Base-by-base conservation (phyloP, 2,888 invertebrate species). In the Deilephila elpenor region DNA sequence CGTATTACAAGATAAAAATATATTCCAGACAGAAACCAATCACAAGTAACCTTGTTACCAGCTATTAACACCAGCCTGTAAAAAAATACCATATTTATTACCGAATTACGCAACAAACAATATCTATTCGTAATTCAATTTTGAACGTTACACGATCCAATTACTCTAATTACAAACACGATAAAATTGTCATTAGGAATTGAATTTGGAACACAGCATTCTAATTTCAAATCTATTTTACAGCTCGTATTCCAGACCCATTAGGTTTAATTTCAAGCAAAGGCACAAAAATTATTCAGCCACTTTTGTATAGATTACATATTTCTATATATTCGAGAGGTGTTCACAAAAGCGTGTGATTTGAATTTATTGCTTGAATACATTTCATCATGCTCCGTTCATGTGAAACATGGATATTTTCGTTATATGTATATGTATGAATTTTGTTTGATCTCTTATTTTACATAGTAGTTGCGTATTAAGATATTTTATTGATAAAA, bases 361-460 rank as follows among this genome's bases (percentile, higher is more conserved):
- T 77, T 78, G 64, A 78, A 78, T 78, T 77, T 76, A 78, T 75
- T 73, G 62, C 71, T 73, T 64, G 67, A 73, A 67, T 73, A 73
- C 20, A 56, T 73, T 73, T 67, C 64, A 29, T 64, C 56, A 53
- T 64, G 32, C 72, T 34, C 32, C 62, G 32, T 53, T 72, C 72
- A 34, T 56, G 62, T 62, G 20, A 25, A 72, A 34, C 32, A 29
- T 53, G 53, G 62, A 62, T 71, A 71, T 61, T 61, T 72, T 72
- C 25, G 20, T 64, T 14, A 25, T 53, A 53, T 56, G 56, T 56
- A 56, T 60, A 7, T 32, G 3, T 71, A 29, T 61, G 53, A 32
- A 19, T n/a, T 20, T 20, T 34, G 17, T 56, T 64, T 72, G 17
- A 56, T 17, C 6, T 25, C 14, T 44, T 29, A 6, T 44, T 44